Conservation (phyloP, 1,140 invertebrate genomes). For the Antheraea mylitta region DNA sequence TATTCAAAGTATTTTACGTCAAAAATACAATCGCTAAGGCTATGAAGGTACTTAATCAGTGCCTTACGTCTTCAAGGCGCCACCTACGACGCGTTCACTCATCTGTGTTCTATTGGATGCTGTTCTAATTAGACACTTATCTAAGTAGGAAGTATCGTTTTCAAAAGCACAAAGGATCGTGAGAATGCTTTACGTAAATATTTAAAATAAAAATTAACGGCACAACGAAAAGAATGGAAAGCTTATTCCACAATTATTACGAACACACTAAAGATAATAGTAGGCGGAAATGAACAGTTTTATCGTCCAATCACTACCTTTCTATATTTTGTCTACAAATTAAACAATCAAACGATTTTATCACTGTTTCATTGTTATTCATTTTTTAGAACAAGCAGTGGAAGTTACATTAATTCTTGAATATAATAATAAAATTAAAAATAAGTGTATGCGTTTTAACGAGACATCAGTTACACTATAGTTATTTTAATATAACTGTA, state of each 20-base stretch:
- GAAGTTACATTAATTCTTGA: not conserved
- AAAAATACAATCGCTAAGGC: not conserved
- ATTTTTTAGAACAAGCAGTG: not conserved
- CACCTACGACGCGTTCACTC: constrained; percentile 32
- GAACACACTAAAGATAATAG: not conserved
- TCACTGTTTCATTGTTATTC: not conserved
- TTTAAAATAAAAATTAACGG: not conserved
- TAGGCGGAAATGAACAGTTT: not conserved
- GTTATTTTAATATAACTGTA: too few relatives aligned
- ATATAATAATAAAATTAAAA: not conserved
- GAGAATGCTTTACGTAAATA: not conserved
- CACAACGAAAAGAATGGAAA: not conserved
- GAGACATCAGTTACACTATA: too few relatives aligned
- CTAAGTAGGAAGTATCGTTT: constrained; percentile 14
- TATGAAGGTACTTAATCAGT: constrained; percentile 26
- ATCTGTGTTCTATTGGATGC: constrained; percentile 34
- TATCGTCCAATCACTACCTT: not conserved
- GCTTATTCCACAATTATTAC: not conserved
- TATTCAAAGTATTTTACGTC: too few relatives aligned
- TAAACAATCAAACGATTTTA: not conserved
- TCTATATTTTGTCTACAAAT: not conserved
- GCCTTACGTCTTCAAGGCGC: constrained; percentile 31
- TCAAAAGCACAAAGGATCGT: constrained; percentile 1
- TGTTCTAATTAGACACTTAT: constrained; percentile 48
- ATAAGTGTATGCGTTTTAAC: too few relatives aligned